Base-by-base conservation (phyloP, 1,140 invertebrate species). In the Apocrypta bakeri region DNA sequence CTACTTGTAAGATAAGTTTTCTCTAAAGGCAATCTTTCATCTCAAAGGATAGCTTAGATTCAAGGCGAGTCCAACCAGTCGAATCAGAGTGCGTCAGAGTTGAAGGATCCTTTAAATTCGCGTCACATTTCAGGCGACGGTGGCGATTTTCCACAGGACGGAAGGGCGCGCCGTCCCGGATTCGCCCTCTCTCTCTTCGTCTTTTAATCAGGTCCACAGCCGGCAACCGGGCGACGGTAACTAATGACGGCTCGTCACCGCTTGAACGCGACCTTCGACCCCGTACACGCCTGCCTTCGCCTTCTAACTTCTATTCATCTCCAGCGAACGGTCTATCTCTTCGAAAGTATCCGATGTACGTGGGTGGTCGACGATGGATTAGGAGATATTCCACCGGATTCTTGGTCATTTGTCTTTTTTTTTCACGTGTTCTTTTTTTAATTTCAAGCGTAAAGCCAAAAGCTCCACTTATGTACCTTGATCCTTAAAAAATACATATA, bases 51-150 rank as follows among this genome's bases (percentile, higher is more conserved):
- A n/a, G 11, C 6, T 37, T 17, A 73, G 17, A 42, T 37, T 37
- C 33, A 37, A 2, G 33, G 33, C 33, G 9, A 37, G 9, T 37
- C 33, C 33, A 9, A 29, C 17, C 2, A 42, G 37, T 42, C 37
- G 71, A 73, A 24, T n/a, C 71, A 33, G 14, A 24, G 66, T 42
- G 3, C 1, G 31, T 31, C 29, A 7, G 37, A 9, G 9, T 14
- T 40, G 63, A 37, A 78, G 87, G 87, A 89, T 89, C 89, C 90
- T 91, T 91, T 90, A 91, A 91, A 91, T 91, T 91, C 89, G 89
- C 90, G 88, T 91, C 89, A 90, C 89, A 91, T 91, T 91, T 91
- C 90, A 90, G 85, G 84, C 84, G 40, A 17, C 63, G 24, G 63
- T 29, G 63, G 27, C 63, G 63, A 29, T 66, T 66, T 66, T 66